Conservation (phyloP, 2,113 vertebrate species). For the Todiramphus chloris region DNA sequence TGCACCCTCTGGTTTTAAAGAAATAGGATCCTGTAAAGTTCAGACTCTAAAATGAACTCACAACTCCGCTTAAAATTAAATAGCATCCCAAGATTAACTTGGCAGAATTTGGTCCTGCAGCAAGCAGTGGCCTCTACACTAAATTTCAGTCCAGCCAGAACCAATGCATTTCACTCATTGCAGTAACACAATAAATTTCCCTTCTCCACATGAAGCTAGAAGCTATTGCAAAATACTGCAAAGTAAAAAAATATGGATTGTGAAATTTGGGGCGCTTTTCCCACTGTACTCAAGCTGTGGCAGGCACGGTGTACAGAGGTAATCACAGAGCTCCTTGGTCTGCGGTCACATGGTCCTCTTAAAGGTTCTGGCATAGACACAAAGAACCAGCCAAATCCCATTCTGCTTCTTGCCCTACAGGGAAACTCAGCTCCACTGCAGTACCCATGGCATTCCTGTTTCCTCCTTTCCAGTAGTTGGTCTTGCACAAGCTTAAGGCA, state of each 20-base stretch:
- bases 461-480: background rate
- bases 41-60: background rate
- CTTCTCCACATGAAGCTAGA: background rate
- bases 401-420: background rate
- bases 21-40: background rate
- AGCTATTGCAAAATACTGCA: background rate
- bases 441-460: background rate
- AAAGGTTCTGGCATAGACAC: background rate
- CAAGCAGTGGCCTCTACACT: background rate
- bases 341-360: rapidly evolving
- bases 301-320: background rate
- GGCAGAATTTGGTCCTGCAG: background rate
- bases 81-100: background rate
- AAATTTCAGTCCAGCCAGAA: background rate
- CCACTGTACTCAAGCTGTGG: background rate
- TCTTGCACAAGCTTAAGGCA: background rate
- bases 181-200: background rate
- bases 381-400: background rate
- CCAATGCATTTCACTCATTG: background rate
- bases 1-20: background rate
- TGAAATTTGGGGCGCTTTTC: background rate
- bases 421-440: background rate
- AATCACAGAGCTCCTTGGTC: background rate
- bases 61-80: background rate
- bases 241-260: background rate